A percentile compares a stretch with the other conserved stretches of the same genome.
Evolutionary conservation across 2,888 invertebrate genomes (phyloP).

Genomic region (Carabus problematicus): DNA sequence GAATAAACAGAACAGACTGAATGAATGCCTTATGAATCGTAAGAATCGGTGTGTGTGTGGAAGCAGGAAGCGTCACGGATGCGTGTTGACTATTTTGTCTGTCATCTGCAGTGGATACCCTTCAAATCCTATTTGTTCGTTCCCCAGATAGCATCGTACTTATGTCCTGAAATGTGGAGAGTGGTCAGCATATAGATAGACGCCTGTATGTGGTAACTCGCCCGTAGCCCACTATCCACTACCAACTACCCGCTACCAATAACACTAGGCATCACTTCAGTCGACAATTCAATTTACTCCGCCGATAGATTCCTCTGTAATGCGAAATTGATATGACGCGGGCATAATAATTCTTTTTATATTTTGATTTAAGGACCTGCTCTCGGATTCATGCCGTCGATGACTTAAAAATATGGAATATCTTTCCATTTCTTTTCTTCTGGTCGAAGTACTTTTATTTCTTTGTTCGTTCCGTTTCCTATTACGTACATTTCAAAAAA

Average conservation of each 20-base stretch:
- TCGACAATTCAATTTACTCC: conserved; percentile 59
- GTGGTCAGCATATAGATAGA: conserved; percentile 9
- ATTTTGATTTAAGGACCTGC: conserved; percentile 47
- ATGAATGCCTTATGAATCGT: conserved; percentile 32
- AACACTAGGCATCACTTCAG: conserved; percentile 54
- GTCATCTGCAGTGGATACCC: conserved; percentile 36
- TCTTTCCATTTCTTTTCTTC: conserved; percentile 12
- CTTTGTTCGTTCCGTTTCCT: too few relatives aligned
- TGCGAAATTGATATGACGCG: conserved; percentile 59
- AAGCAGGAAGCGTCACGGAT: too few relatives aligned
- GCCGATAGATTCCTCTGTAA: conserved; percentile 58
- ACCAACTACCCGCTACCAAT: too few relatives aligned
- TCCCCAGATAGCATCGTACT: not conserved
- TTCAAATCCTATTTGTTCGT: conserved; percentile 3
- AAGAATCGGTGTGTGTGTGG: not conserved
- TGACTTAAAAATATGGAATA: conserved; percentile 19
- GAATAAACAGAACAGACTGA: too few relatives aligned
- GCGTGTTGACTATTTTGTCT: conserved; percentile 16
- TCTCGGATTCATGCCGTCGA: not conserved
- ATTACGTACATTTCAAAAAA: not conserved
- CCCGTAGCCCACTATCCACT: not conserved
- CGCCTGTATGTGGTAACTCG: not conserved
- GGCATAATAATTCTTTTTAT: conserved; percentile 52
- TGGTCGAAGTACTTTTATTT: not conserved
- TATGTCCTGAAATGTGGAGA: conserved; percentile 12